Percentiles rank a stretch among this genome's conserved stretches.
Evolutionary conservation across 2,888 invertebrate genomes (phyloP).

Genomic region (Scelioninae gen. 1): DNA sequence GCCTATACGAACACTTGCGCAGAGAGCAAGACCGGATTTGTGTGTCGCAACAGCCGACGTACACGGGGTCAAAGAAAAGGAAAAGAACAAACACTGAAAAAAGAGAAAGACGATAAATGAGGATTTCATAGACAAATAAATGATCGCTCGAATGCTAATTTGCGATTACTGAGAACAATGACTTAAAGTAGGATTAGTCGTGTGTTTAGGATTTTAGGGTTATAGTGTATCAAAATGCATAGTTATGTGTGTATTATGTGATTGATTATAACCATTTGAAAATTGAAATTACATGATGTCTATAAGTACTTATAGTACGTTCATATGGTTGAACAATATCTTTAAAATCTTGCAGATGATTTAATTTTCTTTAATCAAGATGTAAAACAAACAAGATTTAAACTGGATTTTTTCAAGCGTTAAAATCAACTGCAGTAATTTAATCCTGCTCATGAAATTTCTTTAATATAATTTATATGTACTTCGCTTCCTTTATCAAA

Average conservation of each 20-base stretch:
- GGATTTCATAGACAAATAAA: constrained; percentile 53
- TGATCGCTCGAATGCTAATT: constrained; percentile 50
- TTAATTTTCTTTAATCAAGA: background rate
- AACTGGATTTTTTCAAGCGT: constrained; percentile 5
- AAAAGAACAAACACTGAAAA: constrained; percentile 46
- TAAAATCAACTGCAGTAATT: constrained; percentile 24
- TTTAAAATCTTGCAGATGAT: too few relatives aligned
- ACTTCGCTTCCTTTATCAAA: constrained; percentile 7
- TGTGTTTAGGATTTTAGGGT: background rate
- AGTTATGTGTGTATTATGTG: too few relatives aligned
- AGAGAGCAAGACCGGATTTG: constrained; percentile 66
- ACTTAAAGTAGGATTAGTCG: too few relatives aligned
- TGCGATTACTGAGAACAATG: constrained; percentile 62
- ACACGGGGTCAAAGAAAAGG: constrained; percentile 62
- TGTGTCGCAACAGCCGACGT: constrained; percentile 70
- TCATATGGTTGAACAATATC: too few relatives aligned
- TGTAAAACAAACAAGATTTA: background rate
- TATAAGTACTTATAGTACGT: too few relatives aligned
- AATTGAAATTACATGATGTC: too few relatives aligned
- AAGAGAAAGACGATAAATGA: constrained; percentile 49
- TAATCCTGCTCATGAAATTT: constrained; percentile 26
- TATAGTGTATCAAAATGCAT: constrained; percentile 2
- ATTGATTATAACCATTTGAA: too few relatives aligned
- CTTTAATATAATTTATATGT: background rate
- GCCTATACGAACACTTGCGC: constrained; percentile 64